Percentiles rank a stretch among this genome's conserved stretches.
phyloP scores from a whole-genome alignment of 2,113 vertebrate species.

The Eidolon helvum region DNA sequence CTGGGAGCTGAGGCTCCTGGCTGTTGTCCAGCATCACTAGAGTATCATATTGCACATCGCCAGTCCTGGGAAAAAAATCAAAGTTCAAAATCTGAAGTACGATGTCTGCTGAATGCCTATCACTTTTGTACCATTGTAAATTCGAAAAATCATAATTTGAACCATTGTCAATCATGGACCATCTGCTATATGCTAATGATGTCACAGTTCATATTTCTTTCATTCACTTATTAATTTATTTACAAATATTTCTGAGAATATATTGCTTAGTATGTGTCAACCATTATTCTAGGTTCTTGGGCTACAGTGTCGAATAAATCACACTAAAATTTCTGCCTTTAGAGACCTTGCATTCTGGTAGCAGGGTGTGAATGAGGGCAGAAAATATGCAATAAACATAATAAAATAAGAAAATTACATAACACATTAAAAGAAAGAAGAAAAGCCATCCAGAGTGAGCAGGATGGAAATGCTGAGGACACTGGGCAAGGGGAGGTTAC shows the following conservation, averaged over 20 bases:
- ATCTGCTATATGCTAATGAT: neutral
- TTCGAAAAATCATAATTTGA: neutral
- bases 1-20: neutral
- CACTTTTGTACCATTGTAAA: neutral
- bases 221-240: neutral
- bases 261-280: neutral
- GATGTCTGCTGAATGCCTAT: neutral
- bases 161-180: neutral
- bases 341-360: neutral
- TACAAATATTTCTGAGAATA: neutral
- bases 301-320: neutral
- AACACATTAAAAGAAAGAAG: neutral
- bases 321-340: neutral
- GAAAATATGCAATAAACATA: neutral
- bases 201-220: neutral
- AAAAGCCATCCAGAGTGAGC: neutral
- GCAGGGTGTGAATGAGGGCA: neutral
- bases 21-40: neutral
- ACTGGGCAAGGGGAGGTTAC: neutral
- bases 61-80: neutral
- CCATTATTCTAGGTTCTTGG: neutral
- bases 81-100: neutral
- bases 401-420: neutral
- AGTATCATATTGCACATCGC: neutral
- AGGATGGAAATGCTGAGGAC: neutral